These are phyloP conservation scores for Styela plicata DNA, from an alignment of 23 tunicate genomes.

Conservation along the genomic window DNA sequence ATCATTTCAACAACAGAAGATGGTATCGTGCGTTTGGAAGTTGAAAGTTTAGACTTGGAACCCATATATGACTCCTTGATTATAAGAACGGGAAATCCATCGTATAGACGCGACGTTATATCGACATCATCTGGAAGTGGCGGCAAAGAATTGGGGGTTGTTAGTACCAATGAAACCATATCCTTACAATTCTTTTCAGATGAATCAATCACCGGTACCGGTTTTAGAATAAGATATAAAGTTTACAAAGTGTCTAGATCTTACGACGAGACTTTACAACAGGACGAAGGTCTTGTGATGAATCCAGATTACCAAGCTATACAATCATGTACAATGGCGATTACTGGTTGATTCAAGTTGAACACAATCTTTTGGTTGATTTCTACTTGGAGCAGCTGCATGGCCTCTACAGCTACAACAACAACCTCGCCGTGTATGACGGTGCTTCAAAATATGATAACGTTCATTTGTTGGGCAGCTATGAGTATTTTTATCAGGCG, in stretches of 20 bases:
- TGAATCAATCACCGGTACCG: neutral
- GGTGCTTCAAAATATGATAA: neutral
- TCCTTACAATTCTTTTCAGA: neutral
- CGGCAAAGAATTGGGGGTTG: neutral
- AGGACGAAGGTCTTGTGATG: neutral
- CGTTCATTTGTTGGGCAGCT: neutral
- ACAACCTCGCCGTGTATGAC: conserved; percentile 1
- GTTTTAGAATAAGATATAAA: conserved; percentile 9
- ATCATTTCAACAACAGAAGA: neutral
- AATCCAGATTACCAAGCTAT: neutral
- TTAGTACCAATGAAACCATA: neutral
- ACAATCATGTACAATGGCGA: neutral
- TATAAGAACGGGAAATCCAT: neutral
- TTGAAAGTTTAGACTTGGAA: neutral
- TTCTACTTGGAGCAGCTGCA: too few relatives aligned
- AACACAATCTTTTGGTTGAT: too few relatives aligned
- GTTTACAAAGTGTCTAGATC: neutral
- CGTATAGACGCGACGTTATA: neutral
- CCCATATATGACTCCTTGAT: neutral
- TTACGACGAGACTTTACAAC: neutral
- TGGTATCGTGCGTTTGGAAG: neutral
- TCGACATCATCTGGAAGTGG: neutral
- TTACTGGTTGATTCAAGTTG: conserved; percentile 20
- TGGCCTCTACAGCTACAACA: too few relatives aligned
- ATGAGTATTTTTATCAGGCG: neutral